phyloP scores from a whole-genome alignment of 2,113 vertebrate species.

The Ranitomeya variabilis region DNA sequence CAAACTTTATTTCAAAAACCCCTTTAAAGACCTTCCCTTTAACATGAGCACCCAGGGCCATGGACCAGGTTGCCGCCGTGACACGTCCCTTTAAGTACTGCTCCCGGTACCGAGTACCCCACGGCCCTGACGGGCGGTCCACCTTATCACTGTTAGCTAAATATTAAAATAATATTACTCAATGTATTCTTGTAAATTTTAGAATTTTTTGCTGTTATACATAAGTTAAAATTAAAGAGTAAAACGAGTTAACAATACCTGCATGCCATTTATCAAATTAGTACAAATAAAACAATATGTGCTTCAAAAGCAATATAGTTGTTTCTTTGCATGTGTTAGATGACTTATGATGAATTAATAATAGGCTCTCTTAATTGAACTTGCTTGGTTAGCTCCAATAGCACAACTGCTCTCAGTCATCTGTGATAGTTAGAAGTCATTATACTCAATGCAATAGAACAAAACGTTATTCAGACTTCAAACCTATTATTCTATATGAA shows the following conservation, averaged over 20 bases:
- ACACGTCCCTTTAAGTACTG: no score
- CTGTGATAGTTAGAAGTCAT: constrained; percentile 24
- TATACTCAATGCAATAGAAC: neutral
- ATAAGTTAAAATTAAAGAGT: neutral
- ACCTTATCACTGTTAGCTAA: no score
- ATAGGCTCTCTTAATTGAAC: neutral
- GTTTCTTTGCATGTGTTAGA: neutral
- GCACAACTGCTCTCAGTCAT: constrained; percentile 1
- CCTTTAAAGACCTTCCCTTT: no score
- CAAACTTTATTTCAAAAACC: no score
- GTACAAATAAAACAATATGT: neutral
- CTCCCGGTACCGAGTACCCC: no score
- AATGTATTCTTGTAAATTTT: no score
- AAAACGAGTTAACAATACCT: neutral
- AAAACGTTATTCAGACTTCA: constrained; percentile 23
- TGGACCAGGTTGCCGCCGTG: no score
- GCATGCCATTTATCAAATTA: neutral
- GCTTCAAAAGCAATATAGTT: neutral
- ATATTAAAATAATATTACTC: no score
- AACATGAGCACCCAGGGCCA: no score
- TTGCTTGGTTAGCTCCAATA: neutral
- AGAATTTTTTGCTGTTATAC: neutral
- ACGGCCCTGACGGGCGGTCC: no score
- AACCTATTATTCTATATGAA: constrained; percentile 16
- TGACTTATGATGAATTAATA: constrained; percentile 19